Percentiles rank a stretch among this genome's conserved stretches.
These are phyloP conservation scores for Papilio glaucus DNA, from an alignment of 1,140 invertebrate species.

Conservation along the genomic window DNA sequence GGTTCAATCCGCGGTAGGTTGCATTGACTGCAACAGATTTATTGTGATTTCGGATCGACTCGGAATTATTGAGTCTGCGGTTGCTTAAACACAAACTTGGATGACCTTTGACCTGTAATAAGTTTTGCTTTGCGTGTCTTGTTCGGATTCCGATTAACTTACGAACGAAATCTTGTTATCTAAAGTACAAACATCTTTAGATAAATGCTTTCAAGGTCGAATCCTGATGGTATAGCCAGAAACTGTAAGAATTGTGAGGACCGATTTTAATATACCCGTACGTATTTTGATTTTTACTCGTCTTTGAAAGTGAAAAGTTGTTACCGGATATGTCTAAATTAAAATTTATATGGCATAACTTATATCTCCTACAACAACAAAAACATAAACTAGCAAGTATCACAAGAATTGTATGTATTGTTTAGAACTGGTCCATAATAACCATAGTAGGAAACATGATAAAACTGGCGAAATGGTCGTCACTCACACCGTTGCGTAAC, in stretches of 20 bases:
- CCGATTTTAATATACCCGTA: too few relatives aligned
- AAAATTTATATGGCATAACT: too few relatives aligned
- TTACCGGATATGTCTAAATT: too few relatives aligned
- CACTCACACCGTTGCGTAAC: constrained; percentile 30
- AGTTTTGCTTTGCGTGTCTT: constrained; percentile 4
- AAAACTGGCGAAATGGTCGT: constrained; percentile 16
- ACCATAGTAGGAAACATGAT: constrained; percentile 23
- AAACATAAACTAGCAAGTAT: neutral
- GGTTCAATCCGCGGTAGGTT: constrained; percentile 39
- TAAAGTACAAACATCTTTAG: too few relatives aligned
- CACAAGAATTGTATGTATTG: neutral
- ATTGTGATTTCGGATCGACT: constrained; percentile 38
- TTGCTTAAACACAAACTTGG: constrained; percentile 18
- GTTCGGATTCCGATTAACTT: neutral
- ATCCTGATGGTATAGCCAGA: too few relatives aligned
- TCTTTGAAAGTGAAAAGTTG: too few relatives aligned
- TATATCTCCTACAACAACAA: too few relatives aligned
- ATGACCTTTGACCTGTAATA: constrained; percentile 10
- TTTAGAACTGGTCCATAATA: constrained; percentile 19
- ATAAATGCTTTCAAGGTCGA: too few relatives aligned
- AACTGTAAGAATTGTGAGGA: too few relatives aligned
- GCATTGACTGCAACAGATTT: constrained; percentile 38
- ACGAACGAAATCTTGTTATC: too few relatives aligned
- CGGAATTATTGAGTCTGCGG: constrained; percentile 38
- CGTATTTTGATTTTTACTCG: too few relatives aligned